These are phyloP conservation scores for Paramormyrops hopkinsi DNA, from an alignment of 2,797 vertebrate genomes.

Conservation along the genomic window DNA sequence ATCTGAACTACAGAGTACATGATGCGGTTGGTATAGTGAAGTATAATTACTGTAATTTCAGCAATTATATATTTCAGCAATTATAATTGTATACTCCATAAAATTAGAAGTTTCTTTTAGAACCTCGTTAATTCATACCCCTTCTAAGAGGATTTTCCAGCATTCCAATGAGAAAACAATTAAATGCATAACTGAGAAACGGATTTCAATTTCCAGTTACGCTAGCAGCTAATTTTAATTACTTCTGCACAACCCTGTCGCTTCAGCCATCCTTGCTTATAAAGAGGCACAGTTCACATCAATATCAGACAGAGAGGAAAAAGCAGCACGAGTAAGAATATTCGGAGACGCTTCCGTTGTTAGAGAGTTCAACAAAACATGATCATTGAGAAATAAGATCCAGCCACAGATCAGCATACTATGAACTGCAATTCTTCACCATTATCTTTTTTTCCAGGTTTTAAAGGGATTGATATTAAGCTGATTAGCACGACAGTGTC, in stretches of 20 bases:
- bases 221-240: background rate
- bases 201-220: background rate
- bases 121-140: background rate
- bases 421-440: background rate
- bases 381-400: background rate
- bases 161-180: background rate
- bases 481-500: background rate
- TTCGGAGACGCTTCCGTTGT: background rate
- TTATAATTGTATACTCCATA: background rate
- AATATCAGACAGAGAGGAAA: background rate
- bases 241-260: background rate
- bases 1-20: background rate
- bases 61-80: background rate
- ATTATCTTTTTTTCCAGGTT: background rate
- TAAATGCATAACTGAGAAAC: background rate
- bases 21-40: background rate
- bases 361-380: background rate
- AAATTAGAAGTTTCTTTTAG: background rate
- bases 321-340: background rate
- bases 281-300: background rate
- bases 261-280: background rate
- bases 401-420: background rate
- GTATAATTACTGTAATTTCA: background rate
- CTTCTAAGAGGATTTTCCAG: background rate
- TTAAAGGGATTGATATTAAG: background rate